Evolutionary conservation across 2,113 vertebrate species (phyloP).

Genomic region (Struthio camelus): DNA sequence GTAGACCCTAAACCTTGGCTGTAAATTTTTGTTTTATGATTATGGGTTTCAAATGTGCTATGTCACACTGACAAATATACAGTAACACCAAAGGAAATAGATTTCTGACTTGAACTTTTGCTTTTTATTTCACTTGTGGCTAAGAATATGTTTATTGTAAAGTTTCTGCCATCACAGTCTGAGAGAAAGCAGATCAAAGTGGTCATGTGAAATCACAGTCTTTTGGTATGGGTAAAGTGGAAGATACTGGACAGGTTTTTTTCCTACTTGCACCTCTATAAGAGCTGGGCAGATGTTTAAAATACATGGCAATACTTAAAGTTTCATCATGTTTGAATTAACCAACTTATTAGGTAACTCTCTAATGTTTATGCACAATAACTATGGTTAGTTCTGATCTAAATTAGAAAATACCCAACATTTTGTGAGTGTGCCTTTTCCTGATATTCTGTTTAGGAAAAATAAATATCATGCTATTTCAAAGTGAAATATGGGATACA

Average conservation of each 20-base stretch:
- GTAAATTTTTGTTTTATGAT: conserved; percentile 84
- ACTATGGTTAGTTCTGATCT: not conserved
- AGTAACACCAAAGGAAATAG: conserved; percentile 76
- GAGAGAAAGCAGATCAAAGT: conserved; percentile 56
- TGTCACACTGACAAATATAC: conserved; percentile 78
- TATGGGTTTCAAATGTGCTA: conserved; percentile 81
- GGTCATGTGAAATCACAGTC: not conserved
- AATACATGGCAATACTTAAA: conserved; percentile 43
- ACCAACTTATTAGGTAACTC: conserved; percentile 7
- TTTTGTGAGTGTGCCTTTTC: not conserved
- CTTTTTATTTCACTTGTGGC: conserved; percentile 68
- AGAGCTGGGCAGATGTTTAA: conserved; percentile 46
- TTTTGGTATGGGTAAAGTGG: not conserved
- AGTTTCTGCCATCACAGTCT: conserved; percentile 47
- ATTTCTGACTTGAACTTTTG: conserved; percentile 71
- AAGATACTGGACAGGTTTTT: not conserved
- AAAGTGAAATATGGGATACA: conserved; percentile 9
- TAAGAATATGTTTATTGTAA: conserved; percentile 69
- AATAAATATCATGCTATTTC: not conserved
- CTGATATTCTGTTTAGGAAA: not conserved
- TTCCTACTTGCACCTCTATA: not conserved
- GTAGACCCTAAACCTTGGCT: conserved; percentile 78
- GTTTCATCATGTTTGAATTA: conserved; percentile 57
- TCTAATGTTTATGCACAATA: not conserved
- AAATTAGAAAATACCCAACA: not conserved